Percentiles rank a stretch among this genome's conserved stretches.
These are phyloP conservation scores for Crotophaga sulcirostris DNA, from an alignment of 2,113 vertebrate genomes.

Conservation along the genomic window DNA sequence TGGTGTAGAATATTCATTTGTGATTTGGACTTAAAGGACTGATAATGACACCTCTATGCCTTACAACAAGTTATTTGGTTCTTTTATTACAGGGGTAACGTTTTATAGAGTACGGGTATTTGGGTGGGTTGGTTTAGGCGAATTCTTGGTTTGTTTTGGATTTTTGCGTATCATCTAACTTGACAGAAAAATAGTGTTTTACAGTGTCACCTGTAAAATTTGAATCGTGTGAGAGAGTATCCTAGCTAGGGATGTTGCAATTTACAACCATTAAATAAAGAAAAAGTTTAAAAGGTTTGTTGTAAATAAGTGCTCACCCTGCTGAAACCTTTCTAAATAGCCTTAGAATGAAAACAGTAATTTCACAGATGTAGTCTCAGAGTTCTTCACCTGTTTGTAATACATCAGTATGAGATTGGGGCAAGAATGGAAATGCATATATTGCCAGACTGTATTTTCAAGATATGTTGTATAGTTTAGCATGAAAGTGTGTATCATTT, in stretches of 20 bases:
- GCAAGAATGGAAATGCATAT: background rate
- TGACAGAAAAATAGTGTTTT: background rate
- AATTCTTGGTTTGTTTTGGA: background rate
- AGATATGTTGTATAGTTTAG: background rate
- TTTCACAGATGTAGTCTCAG: background rate
- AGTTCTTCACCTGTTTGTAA: background rate
- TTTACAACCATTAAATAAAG: background rate
- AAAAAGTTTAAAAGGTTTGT: background rate
- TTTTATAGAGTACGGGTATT: background rate
- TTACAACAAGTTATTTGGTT: background rate
- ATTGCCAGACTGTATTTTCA: background rate
- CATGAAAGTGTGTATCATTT: background rate
- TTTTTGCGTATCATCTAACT: background rate
- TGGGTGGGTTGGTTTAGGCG: background rate
- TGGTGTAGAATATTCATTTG: background rate
- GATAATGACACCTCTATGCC: background rate
- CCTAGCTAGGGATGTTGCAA: background rate
- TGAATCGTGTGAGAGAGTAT: background rate
- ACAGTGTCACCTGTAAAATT: background rate
- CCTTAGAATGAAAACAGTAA: background rate
- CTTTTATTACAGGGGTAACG: background rate
- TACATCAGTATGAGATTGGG: background rate
- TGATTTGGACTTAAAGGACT: background rate
- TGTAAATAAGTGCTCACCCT: background rate
- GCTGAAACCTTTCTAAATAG: background rate